These are phyloP conservation scores for Dendrophyllia cribrosa DNA, from an alignment of 64 coral and sea anemone genomes.

Conservation along the genomic window DNA sequence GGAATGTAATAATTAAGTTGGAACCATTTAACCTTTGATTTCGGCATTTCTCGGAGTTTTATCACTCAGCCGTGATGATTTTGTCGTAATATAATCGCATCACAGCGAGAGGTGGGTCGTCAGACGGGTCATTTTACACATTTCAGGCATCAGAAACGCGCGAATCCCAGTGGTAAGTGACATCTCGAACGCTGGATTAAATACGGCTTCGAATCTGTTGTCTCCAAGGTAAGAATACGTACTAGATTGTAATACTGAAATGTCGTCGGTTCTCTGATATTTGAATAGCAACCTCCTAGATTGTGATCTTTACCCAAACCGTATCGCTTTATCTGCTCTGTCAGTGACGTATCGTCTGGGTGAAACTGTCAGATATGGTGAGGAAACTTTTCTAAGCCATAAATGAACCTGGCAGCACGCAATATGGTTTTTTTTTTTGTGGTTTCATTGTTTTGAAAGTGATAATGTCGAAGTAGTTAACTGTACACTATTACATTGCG, in stretches of 20 bases:
- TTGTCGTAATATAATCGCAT: background rate
- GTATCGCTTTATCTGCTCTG: background rate
- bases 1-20: slow-evolving; percentile 2
- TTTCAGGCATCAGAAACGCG: too few species aligned
- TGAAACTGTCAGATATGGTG: background rate
- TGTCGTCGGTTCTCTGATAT: background rate
- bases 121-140: background rate
- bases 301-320: background rate
- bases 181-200: background rate
- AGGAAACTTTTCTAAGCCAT: background rate
- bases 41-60: background rate
- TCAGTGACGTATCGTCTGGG: background rate
- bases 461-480: background rate
- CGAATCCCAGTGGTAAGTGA: background rate
- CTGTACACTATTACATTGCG: background rate
- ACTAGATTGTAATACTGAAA: background rate
- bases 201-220: background rate
- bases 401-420: background rate
- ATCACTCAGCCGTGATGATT: background rate
- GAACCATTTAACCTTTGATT: slow-evolving; percentile 6
- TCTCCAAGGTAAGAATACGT: background rate
- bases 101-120: background rate
- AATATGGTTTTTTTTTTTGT: background rate
- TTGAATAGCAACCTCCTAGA: background rate
- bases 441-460: slow-evolving; percentile 2